Evolutionary conservation across 2,113 vertebrate species (phyloP).

Genomic region (Xerus inauris): DNA sequence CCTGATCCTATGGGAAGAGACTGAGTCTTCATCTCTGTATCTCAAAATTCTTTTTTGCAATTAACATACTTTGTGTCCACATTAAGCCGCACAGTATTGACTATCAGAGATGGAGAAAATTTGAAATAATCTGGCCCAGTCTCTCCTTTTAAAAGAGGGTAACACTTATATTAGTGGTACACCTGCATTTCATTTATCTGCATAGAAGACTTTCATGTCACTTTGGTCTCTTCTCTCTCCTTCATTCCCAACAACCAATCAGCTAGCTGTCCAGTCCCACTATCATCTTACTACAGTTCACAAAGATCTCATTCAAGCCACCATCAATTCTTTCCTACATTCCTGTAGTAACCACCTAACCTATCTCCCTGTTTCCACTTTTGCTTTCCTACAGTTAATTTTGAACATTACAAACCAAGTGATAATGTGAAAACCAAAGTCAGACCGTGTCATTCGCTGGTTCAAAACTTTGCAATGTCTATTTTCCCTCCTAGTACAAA

Average conservation of each 20-base stretch:
- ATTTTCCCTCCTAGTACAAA: neutral
- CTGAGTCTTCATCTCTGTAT: neutral
- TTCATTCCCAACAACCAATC: neutral
- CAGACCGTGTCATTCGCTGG: neutral
- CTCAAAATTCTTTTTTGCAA: neutral
- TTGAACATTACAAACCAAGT: neutral
- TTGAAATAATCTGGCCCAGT: neutral
- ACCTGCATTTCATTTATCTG: neutral
- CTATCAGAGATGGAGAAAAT: neutral
- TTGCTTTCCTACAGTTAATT: neutral
- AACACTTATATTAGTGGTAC: neutral
- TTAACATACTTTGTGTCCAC: neutral
- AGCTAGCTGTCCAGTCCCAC: neutral
- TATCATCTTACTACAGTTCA: neutral
- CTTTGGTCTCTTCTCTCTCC: neutral
- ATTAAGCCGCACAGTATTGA: conserved; percentile 6
- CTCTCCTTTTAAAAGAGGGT: conserved; percentile 29
- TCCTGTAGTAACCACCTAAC: neutral
- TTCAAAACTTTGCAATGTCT: conserved; percentile 2
- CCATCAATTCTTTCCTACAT: neutral
- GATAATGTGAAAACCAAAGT: neutral
- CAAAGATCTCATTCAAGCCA: neutral
- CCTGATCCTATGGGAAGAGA: neutral
- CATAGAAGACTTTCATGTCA: neutral
- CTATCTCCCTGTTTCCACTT: neutral